A percentile compares a stretch with the other conserved stretches of the same genome.
Evolutionary conservation across 2,888 invertebrate species (phyloP).

Genomic region (Eudemis profundana): DNA sequence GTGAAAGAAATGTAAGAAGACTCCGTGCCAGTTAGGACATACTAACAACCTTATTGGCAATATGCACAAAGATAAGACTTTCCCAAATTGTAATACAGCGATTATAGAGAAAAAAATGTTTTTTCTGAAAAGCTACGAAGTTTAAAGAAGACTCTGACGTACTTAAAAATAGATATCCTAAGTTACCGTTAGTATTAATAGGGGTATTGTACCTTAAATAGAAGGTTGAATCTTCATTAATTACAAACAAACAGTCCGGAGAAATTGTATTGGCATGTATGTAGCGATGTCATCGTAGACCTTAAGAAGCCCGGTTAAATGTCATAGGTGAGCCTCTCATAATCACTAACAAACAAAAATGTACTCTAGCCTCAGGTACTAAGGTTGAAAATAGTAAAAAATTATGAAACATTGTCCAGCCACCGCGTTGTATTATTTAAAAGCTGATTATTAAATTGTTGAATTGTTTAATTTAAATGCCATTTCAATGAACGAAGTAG

Average conservation of each 20-base stretch:
- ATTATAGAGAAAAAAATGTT: too few species aligned
- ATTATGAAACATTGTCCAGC: slow-evolving; percentile 13
- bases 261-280: slow-evolving; percentile 28
- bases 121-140: neutral
- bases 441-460: slow-evolving; percentile 66
- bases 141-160: too few species aligned
- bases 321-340: slow-evolving; percentile 27
- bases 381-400: slow-evolving; percentile 10
- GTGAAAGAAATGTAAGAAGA: too few species aligned
- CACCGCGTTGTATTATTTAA: slow-evolving; percentile 58
- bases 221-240: slow-evolving; percentile 17
- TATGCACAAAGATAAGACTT: neutral
- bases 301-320: slow-evolving; percentile 34
- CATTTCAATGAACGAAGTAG: slow-evolving; percentile 70
- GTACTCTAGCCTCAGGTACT: neutral
- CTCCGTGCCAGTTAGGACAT: neutral
- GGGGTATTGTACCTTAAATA: neutral
- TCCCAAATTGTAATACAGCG: neutral
- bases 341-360: slow-evolving; percentile 10
- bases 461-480: slow-evolving; percentile 69
- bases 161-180: too few species aligned
- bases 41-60: neutral
- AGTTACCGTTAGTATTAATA: neutral
- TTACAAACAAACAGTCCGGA: slow-evolving; percentile 13
- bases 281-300: slow-evolving; percentile 18